Percentiles rank a stretch among this genome's conserved stretches.
Evolutionary conservation across 1,140 invertebrate species (phyloP).

Genomic region (Drosophila athabasca): DNA sequence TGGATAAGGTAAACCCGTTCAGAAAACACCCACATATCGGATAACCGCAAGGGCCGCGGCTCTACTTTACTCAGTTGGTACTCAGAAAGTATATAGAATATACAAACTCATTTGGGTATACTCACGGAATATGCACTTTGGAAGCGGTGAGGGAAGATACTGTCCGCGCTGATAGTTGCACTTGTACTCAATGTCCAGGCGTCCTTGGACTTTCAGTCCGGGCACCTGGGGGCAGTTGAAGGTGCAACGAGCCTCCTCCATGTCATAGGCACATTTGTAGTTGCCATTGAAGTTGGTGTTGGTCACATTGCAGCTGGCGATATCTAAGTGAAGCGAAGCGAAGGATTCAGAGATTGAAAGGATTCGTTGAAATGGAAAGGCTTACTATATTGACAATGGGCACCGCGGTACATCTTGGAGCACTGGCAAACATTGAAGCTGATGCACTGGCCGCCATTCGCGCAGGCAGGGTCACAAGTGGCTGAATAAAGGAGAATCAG

Average conservation of each 20-base stretch:
- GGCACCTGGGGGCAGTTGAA: conserved; percentile 87
- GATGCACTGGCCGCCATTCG: conserved; percentile 91
- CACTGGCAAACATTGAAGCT: conserved; percentile 91
- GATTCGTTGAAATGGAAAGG: neutral
- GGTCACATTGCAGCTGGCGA: conserved; percentile 67
- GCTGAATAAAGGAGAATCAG: conserved; percentile 83
- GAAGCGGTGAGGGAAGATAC: conserved; percentile 89
- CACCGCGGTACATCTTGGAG: conserved; percentile 88
- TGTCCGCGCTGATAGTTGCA: conserved; percentile 88
- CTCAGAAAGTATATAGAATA: too few species aligned
- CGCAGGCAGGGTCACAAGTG: conserved; percentile 89
- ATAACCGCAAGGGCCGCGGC: too few species aligned
- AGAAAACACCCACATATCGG: too few species aligned
- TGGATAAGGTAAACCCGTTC: neutral
- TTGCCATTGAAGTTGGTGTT: conserved; percentile 88
- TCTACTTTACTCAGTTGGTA: too few species aligned
- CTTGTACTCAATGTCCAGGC: conserved; percentile 85
- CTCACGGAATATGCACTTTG: conserved; percentile 89
- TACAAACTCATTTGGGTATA: neutral
- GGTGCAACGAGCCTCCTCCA: conserved; percentile 86
- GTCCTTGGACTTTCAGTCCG: conserved; percentile 85
- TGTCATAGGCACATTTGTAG: conserved; percentile 88
- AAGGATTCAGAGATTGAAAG: neutral
- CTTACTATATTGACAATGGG: conserved; percentile 91
- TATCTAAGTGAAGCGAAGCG: conserved; percentile 32